A percentile compares a stretch with the other conserved stretches of the same genome.
Conservation (phyloP, 2,113 vertebrate genomes). For the Tiliqua scincoides region DNA sequence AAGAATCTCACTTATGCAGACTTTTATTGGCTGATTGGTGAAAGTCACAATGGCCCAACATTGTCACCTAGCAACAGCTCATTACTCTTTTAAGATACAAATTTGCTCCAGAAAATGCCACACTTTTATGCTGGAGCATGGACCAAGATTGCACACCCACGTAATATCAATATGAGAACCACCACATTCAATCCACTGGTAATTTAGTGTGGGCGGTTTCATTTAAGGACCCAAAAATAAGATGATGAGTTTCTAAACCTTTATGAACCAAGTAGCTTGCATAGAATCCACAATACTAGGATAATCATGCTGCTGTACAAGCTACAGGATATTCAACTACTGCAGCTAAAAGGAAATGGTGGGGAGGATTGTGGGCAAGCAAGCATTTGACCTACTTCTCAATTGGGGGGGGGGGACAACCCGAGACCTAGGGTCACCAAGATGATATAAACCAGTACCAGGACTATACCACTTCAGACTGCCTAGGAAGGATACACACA, state of each 20-base stretch:
- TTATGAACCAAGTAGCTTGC: not conserved
- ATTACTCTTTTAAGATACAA: conserved; percentile 8
- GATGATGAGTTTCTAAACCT: not conserved
- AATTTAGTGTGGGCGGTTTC: conserved; percentile 1
- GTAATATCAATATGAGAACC: not conserved
- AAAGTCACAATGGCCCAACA: conserved; percentile 6
- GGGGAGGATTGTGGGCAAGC: too few species aligned
- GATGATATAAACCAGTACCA: not conserved
- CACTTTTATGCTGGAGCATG: conserved; percentile 5
- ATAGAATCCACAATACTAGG: not conserved
- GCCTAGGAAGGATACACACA: not conserved
- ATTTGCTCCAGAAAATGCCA: conserved; percentile 21
- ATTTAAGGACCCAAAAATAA: not conserved
- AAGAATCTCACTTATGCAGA: not conserved
- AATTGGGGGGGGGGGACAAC: not conserved
- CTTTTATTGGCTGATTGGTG: not conserved
- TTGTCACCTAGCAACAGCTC: conserved; percentile 27
- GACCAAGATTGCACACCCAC: not conserved
- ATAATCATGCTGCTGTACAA: not conserved
- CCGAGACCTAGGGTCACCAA: not conserved
- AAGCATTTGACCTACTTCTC: not conserved
- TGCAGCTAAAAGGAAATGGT: not conserved
- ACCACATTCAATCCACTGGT: not conserved
- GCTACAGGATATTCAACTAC: not conserved
- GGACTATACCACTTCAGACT: not conserved